phyloP scores from a whole-genome alignment of 2,888 invertebrate species.

The Smittia aterrima region DNA sequence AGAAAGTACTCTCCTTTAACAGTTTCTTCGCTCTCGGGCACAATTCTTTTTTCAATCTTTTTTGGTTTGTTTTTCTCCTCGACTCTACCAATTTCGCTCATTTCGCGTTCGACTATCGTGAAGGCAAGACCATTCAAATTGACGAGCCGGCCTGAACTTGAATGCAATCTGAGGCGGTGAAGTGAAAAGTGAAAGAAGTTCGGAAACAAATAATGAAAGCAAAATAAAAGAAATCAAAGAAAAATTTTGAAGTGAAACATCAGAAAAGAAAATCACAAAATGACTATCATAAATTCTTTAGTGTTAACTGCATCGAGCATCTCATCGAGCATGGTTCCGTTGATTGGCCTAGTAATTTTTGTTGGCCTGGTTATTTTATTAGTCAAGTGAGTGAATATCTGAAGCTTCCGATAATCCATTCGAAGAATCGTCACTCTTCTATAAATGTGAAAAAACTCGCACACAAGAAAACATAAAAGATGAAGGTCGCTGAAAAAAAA shows the following conservation, averaged over 20 bases:
- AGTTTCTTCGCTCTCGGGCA: not conserved
- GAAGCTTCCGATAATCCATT: not conserved
- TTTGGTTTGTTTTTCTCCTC: not conserved
- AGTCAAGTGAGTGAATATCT: conserved; percentile 27
- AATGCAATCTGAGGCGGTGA: not conserved
- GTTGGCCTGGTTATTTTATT: conserved; percentile 26
- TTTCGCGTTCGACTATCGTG: not conserved
- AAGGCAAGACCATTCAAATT: not conserved
- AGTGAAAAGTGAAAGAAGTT: not conserved
- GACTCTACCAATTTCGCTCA: not conserved
- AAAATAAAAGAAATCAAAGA: not conserved
- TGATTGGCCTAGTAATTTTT: conserved; percentile 10
- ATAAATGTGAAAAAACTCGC: not conserved
- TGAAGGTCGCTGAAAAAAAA: conserved; percentile 9
- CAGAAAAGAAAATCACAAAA: not conserved
- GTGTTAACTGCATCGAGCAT: conserved; percentile 20
- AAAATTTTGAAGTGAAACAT: not conserved
- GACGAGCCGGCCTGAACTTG: not conserved
- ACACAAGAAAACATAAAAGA: not conserved
- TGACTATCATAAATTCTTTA: conserved; percentile 25
- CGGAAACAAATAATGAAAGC: not conserved
- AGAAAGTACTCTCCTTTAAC: too few relatives aligned
- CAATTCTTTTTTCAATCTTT: not conserved
- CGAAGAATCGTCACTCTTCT: conserved; percentile 7
- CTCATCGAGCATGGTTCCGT: conserved; percentile 13